phyloP scores from a whole-genome alignment of 2,888 invertebrate species.

The Meteorus colon region DNA sequence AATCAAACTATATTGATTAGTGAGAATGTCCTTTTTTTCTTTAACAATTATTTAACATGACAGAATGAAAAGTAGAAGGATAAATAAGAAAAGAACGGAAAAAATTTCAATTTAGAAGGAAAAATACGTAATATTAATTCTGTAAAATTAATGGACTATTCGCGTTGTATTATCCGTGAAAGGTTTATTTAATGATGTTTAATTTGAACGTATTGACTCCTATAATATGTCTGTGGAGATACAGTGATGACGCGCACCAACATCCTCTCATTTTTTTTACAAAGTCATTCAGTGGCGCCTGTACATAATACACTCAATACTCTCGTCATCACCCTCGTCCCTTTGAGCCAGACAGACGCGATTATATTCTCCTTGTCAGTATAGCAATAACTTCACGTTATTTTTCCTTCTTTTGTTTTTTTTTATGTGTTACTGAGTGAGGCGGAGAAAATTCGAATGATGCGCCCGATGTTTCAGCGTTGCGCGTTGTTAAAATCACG shows the following conservation, averaged over 20 bases:
- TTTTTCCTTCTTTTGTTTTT: neutral
- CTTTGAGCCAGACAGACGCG: neutral
- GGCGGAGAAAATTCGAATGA: conserved; percentile 61
- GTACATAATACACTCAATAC: conserved; percentile 31
- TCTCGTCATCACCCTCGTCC: conserved; percentile 27
- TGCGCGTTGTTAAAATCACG: conserved; percentile 12
- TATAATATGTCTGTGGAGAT: conserved; percentile 18
- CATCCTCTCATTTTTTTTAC: conserved; percentile 46
- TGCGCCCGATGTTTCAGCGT: conserved; percentile 44
- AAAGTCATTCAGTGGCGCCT: conserved; percentile 54
- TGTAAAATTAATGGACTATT: neutral
- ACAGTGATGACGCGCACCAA: conserved; percentile 15
- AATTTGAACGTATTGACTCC: neutral
- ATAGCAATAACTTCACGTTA: neutral
- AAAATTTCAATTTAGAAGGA: neutral
- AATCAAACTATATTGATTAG: no score
- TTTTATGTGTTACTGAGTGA: conserved; percentile 8
- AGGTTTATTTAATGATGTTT: conserved; percentile 1
- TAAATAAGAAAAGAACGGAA: neutral
- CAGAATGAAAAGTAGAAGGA: neutral
- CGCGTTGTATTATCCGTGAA: neutral
- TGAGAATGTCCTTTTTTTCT: no score
- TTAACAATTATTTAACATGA: neutral
- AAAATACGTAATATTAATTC: neutral
- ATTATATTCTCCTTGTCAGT: neutral